Evolutionary conservation across 1,140 invertebrate genomes (phyloP), one percentile per base, ranked within the genome.

Genomic region (Tyrophagus putrescentiae): DNA sequence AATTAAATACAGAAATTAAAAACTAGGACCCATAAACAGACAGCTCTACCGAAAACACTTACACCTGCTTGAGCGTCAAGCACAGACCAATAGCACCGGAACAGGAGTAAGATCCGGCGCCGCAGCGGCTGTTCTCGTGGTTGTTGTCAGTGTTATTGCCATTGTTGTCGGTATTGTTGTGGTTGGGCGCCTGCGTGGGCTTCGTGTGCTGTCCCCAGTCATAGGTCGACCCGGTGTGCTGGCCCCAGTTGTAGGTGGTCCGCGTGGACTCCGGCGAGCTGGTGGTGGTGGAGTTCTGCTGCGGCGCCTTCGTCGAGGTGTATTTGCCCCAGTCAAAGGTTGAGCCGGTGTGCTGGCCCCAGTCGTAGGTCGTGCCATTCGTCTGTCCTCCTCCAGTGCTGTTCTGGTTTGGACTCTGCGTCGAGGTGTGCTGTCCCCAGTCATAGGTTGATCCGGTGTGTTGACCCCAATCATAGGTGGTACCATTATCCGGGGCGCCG

Each of bases 251-350:
- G 45, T 57, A 57, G 4, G 56, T 57, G 4, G 56, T 57, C 44
- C 52, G 52, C 13, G 45, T 7, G 23, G 45, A 48, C 13, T 48
- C 45, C 45, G 45, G 36, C 21, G 36, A 39, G 36, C 36, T 39
- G 36, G 36, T 39, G 13, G 36, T 39, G 36, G 36, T 39, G 13
- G 36, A 39, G 31, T 7, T 48, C 45, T 18, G 45, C 23, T 48
- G 23, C 21, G 31, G 13, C 1, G 56, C 29, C n/a, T 25, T 41
- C 27, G 57, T 44, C 5, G 11, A 13, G 34, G 57, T 59, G n/a
- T 45, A 28, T 31, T 59, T 41, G n/a, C 52, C 52, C 52, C 52
- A 54, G 27, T 54, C 52, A 18, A 31, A 54, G 2, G 52, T 54
- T n/a, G 56, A 54, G 25, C 56, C 42, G 16, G 57, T 59, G 1